These are phyloP conservation scores for Notodonta ziczac DNA, from an alignment of 2,888 invertebrate genomes.

Conservation along the genomic window DNA sequence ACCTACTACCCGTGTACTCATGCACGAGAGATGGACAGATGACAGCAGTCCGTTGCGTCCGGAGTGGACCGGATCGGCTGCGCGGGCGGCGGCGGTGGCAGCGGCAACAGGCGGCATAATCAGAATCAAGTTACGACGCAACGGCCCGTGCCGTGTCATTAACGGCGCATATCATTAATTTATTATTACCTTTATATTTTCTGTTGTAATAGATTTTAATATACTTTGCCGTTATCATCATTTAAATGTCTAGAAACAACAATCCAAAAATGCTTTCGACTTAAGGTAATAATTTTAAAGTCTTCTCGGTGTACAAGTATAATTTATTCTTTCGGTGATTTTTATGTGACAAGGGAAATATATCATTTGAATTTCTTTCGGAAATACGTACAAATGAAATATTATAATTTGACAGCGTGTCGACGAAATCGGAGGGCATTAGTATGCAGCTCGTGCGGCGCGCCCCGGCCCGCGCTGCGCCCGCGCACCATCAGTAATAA, in stretches of 20 bases:
- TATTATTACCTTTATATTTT: conserved; percentile 41
- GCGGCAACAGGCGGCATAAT: conserved; percentile 35
- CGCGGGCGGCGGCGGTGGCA: conserved; percentile 12
- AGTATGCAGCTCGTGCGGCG: conserved; percentile 80
- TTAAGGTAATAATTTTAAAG: background rate
- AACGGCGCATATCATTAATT: conserved; percentile 59
- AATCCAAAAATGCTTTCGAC: conserved; percentile 1
- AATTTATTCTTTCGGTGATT: conserved; percentile 36
- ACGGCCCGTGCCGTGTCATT: conserved; percentile 73
- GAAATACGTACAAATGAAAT: conserved; percentile 62
- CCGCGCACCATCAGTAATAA: conserved; percentile 68
- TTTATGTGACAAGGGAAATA: conserved; percentile 45
- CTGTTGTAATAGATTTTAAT: conserved; percentile 2
- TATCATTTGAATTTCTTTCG: conserved; percentile 59
- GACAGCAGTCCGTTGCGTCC: conserved; percentile 35
- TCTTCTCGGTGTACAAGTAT: conserved; percentile 11
- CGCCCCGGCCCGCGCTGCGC: conserved; percentile 52
- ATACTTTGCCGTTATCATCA: conserved; percentile 9
- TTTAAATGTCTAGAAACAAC: conserved; percentile 4
- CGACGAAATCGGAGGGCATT: conserved; percentile 66
- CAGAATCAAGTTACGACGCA: conserved; percentile 58
- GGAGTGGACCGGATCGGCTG: conserved; percentile 20
- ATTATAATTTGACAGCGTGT: conserved; percentile 64
- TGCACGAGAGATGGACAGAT: conserved; percentile 30
- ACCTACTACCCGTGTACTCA: conserved; percentile 18